Evolutionary conservation across 2,888 invertebrate species (phyloP).

Genomic region (Micoletzkya japonica): DNA sequence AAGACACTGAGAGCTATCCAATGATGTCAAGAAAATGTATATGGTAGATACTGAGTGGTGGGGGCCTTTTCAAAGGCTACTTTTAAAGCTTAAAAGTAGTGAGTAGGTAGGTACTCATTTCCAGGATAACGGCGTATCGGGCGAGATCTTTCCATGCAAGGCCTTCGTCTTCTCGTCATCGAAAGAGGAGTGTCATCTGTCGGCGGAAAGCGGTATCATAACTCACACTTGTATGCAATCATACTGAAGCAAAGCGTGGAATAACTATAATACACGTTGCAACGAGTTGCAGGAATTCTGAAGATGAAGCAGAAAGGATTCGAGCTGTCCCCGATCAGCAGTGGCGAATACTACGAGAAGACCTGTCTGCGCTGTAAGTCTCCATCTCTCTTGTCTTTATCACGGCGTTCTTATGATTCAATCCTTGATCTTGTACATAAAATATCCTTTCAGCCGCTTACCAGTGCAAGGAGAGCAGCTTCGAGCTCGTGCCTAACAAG

Average conservation of each 20-base stretch:
- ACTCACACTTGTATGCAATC: not conserved
- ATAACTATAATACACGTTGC: not conserved
- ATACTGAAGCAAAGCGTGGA: not conserved
- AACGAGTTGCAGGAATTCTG: slow-evolving; percentile 1
- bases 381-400: too few relatives aligned
- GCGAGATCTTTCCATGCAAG: slow-evolving; percentile 57
- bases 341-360: slow-evolving; percentile 59
- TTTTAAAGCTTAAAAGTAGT: too few relatives aligned
- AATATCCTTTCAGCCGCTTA: slow-evolving; percentile 40
- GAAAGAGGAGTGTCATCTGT: slow-evolving; percentile 56
- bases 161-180: slow-evolving; percentile 52
- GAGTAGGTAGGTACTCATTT: too few relatives aligned
- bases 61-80: too few relatives aligned
- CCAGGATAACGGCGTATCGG: slow-evolving; percentile 52
- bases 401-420: too few relatives aligned
- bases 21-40: too few relatives aligned
- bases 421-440: too few relatives aligned
- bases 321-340: slow-evolving; percentile 50
- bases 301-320: slow-evolving; percentile 26
- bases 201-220: slow-evolving; percentile 47
- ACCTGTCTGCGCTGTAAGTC: slow-evolving; percentile 52
- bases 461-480: slow-evolving; percentile 54
- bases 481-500: slow-evolving; percentile 52
- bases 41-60: too few relatives aligned
- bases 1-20: too few relatives aligned